phyloP scores from a whole-genome alignment of 1,140 invertebrate species.

The Centruroides vittatus region DNA sequence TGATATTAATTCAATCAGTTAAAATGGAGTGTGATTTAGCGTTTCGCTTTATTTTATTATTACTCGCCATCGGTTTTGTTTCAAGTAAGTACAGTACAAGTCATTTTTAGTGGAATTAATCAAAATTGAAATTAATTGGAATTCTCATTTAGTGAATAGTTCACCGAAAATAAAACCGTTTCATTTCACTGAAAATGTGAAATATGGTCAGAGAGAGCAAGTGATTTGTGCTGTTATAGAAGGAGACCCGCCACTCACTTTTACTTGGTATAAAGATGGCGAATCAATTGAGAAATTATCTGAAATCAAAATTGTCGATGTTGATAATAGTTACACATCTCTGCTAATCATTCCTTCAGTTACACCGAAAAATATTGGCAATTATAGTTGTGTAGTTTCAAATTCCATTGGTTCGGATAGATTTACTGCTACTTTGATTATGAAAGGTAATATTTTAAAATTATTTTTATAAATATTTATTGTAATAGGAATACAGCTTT shows the following conservation, averaged over 20 bases:
- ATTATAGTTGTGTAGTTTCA: slow-evolving; percentile 6
- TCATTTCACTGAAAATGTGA: not conserved
- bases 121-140: too few relatives aligned
- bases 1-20: too few relatives aligned
- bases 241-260: slow-evolving; percentile 19
- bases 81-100: not conserved
- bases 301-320: too few relatives aligned
- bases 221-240: not conserved
- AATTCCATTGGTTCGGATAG: not conserved
- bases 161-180: not conserved
- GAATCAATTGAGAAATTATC: too few relatives aligned
- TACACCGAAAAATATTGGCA: slow-evolving; percentile 1
- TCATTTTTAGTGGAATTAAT: too few relatives aligned
- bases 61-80: not conserved
- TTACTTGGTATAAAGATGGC: slow-evolving; percentile 22
- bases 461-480: too few relatives aligned
- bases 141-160: too few relatives aligned
- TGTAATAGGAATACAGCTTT: too few relatives aligned
- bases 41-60: too few relatives aligned
- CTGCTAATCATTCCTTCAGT: not conserved
- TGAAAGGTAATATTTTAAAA: not conserved
- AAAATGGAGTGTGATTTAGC: too few relatives aligned
- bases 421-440: not conserved
- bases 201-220: not conserved
- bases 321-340: too few relatives aligned